Evolutionary conservation across 1,140 invertebrate species (phyloP).

Genomic region (Procambarus clarkii): DNA sequence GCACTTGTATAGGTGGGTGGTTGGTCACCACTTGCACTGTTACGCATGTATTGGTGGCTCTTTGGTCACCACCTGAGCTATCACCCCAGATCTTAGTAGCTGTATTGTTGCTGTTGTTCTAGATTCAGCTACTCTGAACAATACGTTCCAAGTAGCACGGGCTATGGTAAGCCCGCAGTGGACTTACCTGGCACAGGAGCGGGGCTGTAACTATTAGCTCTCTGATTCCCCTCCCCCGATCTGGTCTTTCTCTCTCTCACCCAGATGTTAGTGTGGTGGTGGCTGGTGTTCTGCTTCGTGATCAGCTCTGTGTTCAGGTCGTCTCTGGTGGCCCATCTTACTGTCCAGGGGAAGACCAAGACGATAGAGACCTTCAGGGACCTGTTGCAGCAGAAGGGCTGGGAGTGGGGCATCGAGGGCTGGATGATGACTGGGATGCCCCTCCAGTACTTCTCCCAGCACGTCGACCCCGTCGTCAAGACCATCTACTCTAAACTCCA

Average conservation of each 20-base stretch:
- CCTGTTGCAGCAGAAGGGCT: neutral
- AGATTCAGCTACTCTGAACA: no score
- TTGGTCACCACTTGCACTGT: no score
- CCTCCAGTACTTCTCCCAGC: neutral
- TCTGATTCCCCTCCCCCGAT: no score
- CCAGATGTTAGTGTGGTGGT: slow-evolving; percentile 28
- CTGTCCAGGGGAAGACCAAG: neutral
- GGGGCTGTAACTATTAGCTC: no score
- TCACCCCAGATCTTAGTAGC: neutral
- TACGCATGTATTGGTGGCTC: no score
- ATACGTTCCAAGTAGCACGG: no score
- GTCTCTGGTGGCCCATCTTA: slow-evolving; percentile 25
- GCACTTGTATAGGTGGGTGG: no score
- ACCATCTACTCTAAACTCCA: neutral
- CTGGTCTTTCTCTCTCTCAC: no score
- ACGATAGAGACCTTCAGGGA: slow-evolving; percentile 4
- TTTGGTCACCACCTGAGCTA: no score
- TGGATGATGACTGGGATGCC: slow-evolving; percentile 2
- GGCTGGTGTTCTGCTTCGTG: slow-evolving; percentile 14
- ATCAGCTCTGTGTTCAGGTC: slow-evolving; percentile 22
- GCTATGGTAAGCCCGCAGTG: no score
- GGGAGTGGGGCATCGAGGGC: slow-evolving; percentile 12
- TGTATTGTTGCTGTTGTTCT: neutral
- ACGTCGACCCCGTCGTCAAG: neutral
- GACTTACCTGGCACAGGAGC: no score